Evolutionary conservation across 2,888 invertebrate genomes (phyloP), one percentile per base, ranked within the genome.

Genomic region (Rhagium mordax): DNA sequence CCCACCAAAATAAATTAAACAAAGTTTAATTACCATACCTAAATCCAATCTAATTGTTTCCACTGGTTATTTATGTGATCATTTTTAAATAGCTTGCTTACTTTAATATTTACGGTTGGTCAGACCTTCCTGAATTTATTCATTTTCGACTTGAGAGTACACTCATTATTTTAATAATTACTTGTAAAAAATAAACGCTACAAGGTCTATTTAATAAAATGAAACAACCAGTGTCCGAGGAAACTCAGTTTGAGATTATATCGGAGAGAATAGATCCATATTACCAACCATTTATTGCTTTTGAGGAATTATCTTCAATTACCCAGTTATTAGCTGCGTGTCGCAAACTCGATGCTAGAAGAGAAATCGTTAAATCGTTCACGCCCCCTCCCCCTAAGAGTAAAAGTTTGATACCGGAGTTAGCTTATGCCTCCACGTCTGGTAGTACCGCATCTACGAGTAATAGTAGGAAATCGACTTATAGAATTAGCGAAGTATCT

Each of bases 271-370:
- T 51, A 51, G 51, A 51, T 18, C 51, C 51, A 5, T 51, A 51
- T 51, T 51, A 51, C 16, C 51, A 51, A 18, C 51, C 51, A 18
- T 51, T 51, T 8, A 15, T 51, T 8, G 51, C 51, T 15, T 51
- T 51, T 18, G 16, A n/a, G 8, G 16, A 51, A 18, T 8, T 51
- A 51, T 18, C 51, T 15, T 16, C 51, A 15, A 18, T 51, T 16
- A 51, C 51, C 2, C 16, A 51, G 18, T 18, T 51, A 18, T 51
- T 51, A 16, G 8, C 15, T 18, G 15, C 18, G 16, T 51, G 76
- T 51, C n/a, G 67, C 18, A 41, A 66, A 57, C 70, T 77, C 55
- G 77, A 78, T 29, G 27, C n/a, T 27, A 60, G 29, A 27, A 10
- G 71, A 8, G 24, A 29, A 8, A 15, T 21, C 7, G 67, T 48